Base-by-base conservation (phyloP, 2,888 invertebrate species). In the Xestia c-nigrum region DNA sequence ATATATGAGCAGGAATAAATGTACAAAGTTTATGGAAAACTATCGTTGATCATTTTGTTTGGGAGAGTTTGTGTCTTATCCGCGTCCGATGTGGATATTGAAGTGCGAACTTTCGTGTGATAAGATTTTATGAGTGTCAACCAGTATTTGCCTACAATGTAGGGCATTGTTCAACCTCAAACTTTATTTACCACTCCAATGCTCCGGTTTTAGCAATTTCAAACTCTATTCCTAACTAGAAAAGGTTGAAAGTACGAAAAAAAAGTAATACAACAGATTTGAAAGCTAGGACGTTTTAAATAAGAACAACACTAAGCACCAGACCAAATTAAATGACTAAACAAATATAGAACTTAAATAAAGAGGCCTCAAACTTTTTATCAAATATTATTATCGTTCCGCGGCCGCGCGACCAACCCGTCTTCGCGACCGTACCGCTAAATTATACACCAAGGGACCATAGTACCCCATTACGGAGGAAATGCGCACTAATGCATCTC, bases 401-500 rank as follows among this genome's bases (percentile, higher is more conserved):
- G 72, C 68, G 61, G 72, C 78, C 78, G 73, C 69, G 76, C 78
- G 86, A 85, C 88, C 88, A 89, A 90, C 90, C 90, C 93, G 91
- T 95, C 96, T 94, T 94, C 87, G 94, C 94, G 91, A 94, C 92
- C 89, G 90, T 88, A 90, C 93, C 92, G 93, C 92, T 93, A 96
- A 95, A 96, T 96, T 96, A 96, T 92, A 96, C 92, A 93, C 91
- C 89, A 87, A 89, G 84, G 91, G 89, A 85, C 93, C 90, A 90
- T 90, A 91, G 95, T 94, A 93, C 93, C 93, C 93, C 91, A 96
- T 96, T 96, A 96, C 93, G 92, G 88, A 92, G 93, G 93, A 95
- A 96, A 95, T 93, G 94, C 94, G 92, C 92, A 93, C 95, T 96
- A 96, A 96, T 96, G 96, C 95, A 96, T 95, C 96, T 95, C 92